Conservation (phyloP, 1,140 invertebrate genomes). For the Atta cephalotes region DNA sequence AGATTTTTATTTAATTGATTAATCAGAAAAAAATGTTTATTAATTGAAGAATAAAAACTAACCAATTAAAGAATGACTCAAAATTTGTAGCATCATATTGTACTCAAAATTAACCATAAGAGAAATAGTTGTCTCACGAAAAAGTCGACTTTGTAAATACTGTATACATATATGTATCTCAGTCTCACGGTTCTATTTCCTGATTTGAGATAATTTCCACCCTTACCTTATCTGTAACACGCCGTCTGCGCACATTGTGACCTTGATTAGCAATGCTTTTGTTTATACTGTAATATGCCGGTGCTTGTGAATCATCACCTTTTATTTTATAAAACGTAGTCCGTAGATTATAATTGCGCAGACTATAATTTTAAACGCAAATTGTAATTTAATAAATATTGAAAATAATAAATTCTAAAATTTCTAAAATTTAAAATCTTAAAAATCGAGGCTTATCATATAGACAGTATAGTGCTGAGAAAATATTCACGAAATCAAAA, state of each 20-base stretch:
- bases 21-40: too few species aligned
- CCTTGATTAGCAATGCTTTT: constrained; percentile 18
- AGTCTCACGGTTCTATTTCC: background rate
- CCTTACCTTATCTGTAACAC: constrained; percentile 42
- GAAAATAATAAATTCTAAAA: background rate
- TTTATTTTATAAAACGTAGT: background rate
- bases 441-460: background rate
- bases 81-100: background rate
- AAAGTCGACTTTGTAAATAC: background rate
- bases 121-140: background rate
- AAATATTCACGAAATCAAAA: background rate
- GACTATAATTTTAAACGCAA: background rate
- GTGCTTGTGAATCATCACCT: background rate
- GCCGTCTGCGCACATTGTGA: background rate
- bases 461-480: background rate
- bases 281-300: background rate
- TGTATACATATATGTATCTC: background rate
- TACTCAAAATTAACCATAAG: background rate
- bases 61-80: too few species aligned
- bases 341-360: background rate
- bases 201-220: constrained; percentile 41
- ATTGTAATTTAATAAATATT: background rate
- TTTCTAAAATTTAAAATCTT: background rate
- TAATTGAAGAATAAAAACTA: too few species aligned
- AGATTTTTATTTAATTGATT: too few species aligned